Conservation (phyloP, 2,113 vertebrate species). For the Pimephales promelas region DNA sequence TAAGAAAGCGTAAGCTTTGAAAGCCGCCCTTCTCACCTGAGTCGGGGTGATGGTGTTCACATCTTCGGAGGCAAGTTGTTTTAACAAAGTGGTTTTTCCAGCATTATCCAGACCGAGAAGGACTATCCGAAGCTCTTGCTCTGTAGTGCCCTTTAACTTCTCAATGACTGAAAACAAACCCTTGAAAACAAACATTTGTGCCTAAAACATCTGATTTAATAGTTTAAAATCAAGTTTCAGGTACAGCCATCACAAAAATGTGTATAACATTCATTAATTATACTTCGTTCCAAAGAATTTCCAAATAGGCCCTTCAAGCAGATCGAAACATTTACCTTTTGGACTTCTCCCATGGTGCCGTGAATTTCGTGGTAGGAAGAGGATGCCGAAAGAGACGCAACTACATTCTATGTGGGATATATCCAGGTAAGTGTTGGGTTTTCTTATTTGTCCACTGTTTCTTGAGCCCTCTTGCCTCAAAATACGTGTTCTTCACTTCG, state of each 20-base stretch:
- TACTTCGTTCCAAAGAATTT: not conserved
- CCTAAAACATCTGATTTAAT: not conserved
- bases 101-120: conserved; percentile 88
- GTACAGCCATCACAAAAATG: not conserved
- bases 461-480: not conserved
- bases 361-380: conserved; percentile 58
- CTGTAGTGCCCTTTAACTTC: conserved; percentile 80
- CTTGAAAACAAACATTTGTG: conserved; percentile 60
- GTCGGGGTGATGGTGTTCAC: conserved; percentile 87
- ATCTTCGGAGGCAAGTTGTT: conserved; percentile 82
- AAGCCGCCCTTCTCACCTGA: conserved; percentile 69
- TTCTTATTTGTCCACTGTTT: conserved; percentile 43
- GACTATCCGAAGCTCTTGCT: conserved; percentile 84
- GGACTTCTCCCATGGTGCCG: conserved; percentile 82
- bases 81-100: conserved; percentile 86
- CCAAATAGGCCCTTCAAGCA: not conserved
- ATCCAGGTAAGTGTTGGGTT: conserved; percentile 52
- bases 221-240: not conserved
- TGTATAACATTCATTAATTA: not conserved
- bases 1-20: not conserved
- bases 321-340: conserved; percentile 76
- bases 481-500: not conserved
- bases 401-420: conserved; percentile 72
- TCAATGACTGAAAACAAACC: conserved; percentile 87
- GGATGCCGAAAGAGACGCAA: conserved; percentile 48